Evolutionary conservation across 2,888 invertebrate species (phyloP).

Genomic region (Hesperia comma): DNA sequence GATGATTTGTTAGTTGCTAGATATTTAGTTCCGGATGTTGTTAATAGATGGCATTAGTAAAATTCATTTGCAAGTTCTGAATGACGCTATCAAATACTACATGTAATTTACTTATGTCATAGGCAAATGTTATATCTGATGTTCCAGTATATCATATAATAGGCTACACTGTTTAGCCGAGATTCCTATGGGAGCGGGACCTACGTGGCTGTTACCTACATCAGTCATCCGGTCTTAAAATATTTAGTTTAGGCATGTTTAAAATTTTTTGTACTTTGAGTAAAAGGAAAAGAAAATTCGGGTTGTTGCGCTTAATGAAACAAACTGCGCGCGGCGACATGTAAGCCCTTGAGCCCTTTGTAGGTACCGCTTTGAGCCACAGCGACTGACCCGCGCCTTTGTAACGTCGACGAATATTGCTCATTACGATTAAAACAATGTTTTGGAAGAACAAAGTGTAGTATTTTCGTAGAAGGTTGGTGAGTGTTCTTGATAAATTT

Average conservation of each 20-base stretch:
- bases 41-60: too few relatives aligned
- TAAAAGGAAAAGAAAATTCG: constrained; percentile 72
- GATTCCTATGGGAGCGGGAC: too few relatives aligned
- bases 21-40: too few relatives aligned
- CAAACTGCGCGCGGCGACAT: constrained; percentile 78
- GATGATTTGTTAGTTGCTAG: too few relatives aligned
- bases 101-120: too few relatives aligned
- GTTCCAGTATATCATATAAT: too few relatives aligned
- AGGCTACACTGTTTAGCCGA: too few relatives aligned
- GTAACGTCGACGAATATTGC: constrained; percentile 74
- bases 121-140: too few relatives aligned
- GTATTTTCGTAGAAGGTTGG: background rate
- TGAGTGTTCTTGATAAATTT: background rate
- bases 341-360: constrained; percentile 79
- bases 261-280: constrained; percentile 56
- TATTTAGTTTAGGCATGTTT: constrained; percentile 58
- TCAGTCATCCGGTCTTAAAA: constrained; percentile 47
- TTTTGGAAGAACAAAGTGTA: constrained; percentile 7
- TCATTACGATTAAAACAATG: constrained; percentile 71
- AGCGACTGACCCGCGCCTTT: constrained; percentile 69
- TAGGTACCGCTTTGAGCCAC: constrained; percentile 66
- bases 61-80: too few relatives aligned
- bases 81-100: too few relatives aligned
- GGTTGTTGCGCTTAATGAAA: constrained; percentile 76
- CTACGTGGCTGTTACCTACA: too few relatives aligned